These are phyloP conservation scores for Eulemur macaco DNA, from an alignment of 2,113 vertebrate genomes.

Conservation along the genomic window DNA sequence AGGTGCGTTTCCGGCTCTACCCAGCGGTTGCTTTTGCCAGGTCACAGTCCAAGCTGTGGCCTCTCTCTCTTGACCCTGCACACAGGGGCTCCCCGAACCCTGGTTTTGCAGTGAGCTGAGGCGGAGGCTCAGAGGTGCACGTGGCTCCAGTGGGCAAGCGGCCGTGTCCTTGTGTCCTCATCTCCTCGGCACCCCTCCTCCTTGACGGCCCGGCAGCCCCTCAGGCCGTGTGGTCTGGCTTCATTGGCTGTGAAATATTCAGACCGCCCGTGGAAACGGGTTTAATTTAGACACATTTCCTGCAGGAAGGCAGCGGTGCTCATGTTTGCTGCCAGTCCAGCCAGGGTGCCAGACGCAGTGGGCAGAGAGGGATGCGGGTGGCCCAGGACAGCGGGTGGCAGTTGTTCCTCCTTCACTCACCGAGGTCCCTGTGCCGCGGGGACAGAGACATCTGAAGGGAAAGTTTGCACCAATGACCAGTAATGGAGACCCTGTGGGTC, in stretches of 20 bases:
- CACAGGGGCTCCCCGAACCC: no score
- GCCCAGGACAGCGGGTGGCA: accelerated
- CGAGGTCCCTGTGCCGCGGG: accelerated
- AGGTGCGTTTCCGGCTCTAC: neutral
- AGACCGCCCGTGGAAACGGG: neutral
- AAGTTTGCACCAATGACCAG: accelerated
- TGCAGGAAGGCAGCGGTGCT: accelerated
- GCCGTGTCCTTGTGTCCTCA: no score
- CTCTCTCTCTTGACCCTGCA: neutral
- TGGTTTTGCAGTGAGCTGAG: no score
- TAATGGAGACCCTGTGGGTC: neutral
- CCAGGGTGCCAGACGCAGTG: accelerated
- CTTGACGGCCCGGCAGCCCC: no score
- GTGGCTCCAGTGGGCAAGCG: no score
- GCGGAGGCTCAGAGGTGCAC: no score
- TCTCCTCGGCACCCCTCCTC: no score
- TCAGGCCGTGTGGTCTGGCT: neutral
- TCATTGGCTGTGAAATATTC: neutral
- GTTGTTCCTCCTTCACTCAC: neutral
- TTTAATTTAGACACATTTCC: neutral
- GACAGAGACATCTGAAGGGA: neutral
- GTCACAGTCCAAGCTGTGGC: neutral
- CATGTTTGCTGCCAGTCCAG: neutral
- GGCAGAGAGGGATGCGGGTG: neutral
- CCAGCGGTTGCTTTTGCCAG: neutral